Evolutionary conservation across 92 coral and sea anemone species (phyloP).

Genomic region (Chrysogorgia sp.): DNA sequence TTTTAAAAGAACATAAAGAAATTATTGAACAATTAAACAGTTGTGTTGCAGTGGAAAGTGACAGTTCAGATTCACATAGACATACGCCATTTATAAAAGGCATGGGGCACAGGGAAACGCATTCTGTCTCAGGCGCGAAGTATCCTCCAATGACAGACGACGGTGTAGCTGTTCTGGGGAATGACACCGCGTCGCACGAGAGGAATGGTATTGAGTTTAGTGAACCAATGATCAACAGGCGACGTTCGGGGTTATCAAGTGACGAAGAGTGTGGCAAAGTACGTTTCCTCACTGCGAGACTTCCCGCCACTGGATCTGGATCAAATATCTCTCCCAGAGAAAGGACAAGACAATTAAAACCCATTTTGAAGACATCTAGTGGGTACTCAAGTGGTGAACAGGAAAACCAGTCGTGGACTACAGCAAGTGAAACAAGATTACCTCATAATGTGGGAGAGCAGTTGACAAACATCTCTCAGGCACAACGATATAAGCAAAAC

Average conservation of each 20-base stretch:
- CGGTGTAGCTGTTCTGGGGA: not conserved
- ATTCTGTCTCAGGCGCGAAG: not conserved
- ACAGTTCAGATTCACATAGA: not conserved
- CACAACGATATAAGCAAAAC: not conserved
- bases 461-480: not conserved
- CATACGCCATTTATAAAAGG: not conserved
- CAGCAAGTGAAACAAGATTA: not conserved
- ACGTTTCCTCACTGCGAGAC: slow-evolving; percentile 83
- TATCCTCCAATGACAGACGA: slow-evolving; percentile 11
- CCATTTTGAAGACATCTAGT: slow-evolving; percentile 77
- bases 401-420: slow-evolving; percentile 23
- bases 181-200: slow-evolving; percentile 2
- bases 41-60: not conserved
- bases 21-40: slow-evolving; percentile 2
- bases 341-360: slow-evolving; percentile 58
- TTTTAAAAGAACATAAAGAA: slow-evolving; percentile 10
- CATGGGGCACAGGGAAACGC: not conserved
- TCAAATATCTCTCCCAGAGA: slow-evolving; percentile 15
- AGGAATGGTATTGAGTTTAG: slow-evolving; percentile 2
- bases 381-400: slow-evolving; percentile 65
- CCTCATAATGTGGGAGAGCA: not conserved
- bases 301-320: slow-evolving; percentile 87
- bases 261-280: slow-evolving; percentile 73
- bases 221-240: slow-evolving; percentile 2
- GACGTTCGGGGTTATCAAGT: slow-evolving; percentile 54